Base-by-base conservation (phyloP, 2,888 invertebrate species). In the Melieria omissa region DNA sequence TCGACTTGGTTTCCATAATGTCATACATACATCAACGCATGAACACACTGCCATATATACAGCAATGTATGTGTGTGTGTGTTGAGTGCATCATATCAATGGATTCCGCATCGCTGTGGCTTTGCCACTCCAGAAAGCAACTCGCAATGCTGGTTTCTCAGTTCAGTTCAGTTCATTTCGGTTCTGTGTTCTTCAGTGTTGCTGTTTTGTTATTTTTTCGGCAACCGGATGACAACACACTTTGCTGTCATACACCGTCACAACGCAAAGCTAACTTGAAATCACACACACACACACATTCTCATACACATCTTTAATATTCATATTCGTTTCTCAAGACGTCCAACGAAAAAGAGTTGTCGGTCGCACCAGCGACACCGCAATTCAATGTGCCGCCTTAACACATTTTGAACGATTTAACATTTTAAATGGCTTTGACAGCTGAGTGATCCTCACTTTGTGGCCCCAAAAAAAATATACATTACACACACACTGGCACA, bases 361-460 rank as follows among this genome's bases (percentile, higher is more conserved):
- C 67, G 61, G 41, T 60, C 29, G 29, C 29, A 67, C 67, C 61
- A 60, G 44, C 46, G 41, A 58, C 29, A 42, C 4, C 67, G 45
- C 46, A 61, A 52, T 29, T 29, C 29, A 29, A 29, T 29, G 29
- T n/a, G 61, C 67, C 49, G 12, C 49, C 67, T 60, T 29, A 49
- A 55, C 41, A 61, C 67, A 60, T 58, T 73, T 67, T 70, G 73
- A 76, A 77, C 81, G 82, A 82, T 83, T 83, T 80, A 79, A 83
- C 80, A 84, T 80, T 79, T 80, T 82, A 82, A 78, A 84, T 83
- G 81, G 82, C 77, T 83, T 81, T 83, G 84, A 84, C 84, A 84
- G 83, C 80, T 82, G 79, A 82, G 80, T 81, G 83, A 82, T 82
- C 80, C 80, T 81, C 52, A 71, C 60, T 61, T 65, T 57, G n/a